Percentiles rank a stretch among this genome's conserved stretches.
phyloP scores from a whole-genome alignment of 2,888 invertebrate genomes.

The Branchipolynoe longqiensis region DNA sequence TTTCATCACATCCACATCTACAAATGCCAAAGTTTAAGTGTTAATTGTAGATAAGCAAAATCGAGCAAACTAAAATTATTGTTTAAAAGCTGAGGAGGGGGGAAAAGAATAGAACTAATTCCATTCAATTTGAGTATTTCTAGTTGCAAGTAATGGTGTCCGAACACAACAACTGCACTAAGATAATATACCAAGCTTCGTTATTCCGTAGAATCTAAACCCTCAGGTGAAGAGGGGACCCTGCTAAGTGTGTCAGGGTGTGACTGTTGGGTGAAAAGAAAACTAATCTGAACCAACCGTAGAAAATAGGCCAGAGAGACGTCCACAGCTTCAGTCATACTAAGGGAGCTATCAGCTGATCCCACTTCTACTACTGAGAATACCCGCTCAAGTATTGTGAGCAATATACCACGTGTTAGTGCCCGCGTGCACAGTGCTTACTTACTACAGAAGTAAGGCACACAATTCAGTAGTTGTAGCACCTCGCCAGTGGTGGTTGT shows the following conservation, averaged over 20 bases:
- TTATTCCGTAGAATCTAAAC: too few relatives aligned
- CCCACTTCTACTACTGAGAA: slow-evolving; percentile 3
- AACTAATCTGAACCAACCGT: not conserved
- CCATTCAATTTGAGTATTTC: too few relatives aligned
- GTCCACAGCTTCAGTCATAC: too few relatives aligned
- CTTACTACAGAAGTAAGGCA: not conserved
- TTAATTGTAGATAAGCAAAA: too few relatives aligned
- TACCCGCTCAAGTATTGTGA: slow-evolving; percentile 23
- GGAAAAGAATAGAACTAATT: too few relatives aligned
- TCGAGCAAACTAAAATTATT: too few relatives aligned
- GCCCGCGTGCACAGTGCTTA: not conserved
- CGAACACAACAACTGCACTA: too few relatives aligned
- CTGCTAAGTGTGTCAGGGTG: too few relatives aligned
- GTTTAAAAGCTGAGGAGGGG: too few relatives aligned
- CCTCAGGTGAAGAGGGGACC: too few relatives aligned
- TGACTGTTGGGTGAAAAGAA: not conserved
- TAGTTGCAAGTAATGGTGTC: too few relatives aligned
- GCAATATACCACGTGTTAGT: slow-evolving; percentile 13
- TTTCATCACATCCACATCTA: slow-evolving; percentile 33
- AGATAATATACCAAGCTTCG: too few relatives aligned
- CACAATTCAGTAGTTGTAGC: not conserved
- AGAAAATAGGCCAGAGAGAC: slow-evolving; percentile 33
- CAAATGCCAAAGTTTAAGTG: not conserved
- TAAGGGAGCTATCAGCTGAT: not conserved
- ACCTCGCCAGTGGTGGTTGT: not conserved